These are phyloP conservation scores for Phenganax marumi DNA, from an alignment of 92 coral and sea anemone species.

Conservation along the genomic window DNA sequence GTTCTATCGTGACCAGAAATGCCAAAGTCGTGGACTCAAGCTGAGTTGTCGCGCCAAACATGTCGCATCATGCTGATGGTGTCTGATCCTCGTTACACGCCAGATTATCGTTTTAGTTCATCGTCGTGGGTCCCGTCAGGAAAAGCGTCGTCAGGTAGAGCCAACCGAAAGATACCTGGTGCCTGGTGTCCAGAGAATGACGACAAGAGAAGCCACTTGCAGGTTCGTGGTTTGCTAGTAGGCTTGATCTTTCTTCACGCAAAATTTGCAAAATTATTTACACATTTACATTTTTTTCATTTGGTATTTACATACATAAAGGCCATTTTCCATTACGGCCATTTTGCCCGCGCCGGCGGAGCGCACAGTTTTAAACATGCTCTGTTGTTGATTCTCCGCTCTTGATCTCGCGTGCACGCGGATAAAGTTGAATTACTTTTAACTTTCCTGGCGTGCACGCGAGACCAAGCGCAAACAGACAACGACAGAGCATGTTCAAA, in stretches of 20 bases:
- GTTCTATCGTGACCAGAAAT: not conserved
- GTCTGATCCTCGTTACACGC: slow-evolving; percentile 10
- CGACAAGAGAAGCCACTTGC: slow-evolving; percentile 16
- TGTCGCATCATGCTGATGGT: not conserved
- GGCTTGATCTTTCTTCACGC: not conserved
- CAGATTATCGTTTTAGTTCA: slow-evolving; percentile 18
- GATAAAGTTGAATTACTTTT: too few species aligned
- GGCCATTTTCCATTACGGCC: too few species aligned
- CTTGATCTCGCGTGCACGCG: too few species aligned
- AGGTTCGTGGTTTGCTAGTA: not conserved
- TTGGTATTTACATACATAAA: too few species aligned
- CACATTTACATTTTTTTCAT: too few species aligned
- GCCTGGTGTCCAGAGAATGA: slow-evolving; percentile 31
- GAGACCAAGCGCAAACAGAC: too few species aligned
- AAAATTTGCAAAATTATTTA: too few species aligned
- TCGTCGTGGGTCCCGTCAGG: slow-evolving; percentile 3
- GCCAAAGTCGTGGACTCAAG: not conserved
- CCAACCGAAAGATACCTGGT: not conserved
- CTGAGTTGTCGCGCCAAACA: not conserved
- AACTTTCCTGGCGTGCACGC: too few species aligned
- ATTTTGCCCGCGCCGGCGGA: too few species aligned
- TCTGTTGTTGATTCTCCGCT: too few species aligned
- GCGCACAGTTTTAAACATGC: too few species aligned
- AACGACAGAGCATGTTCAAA: too few species aligned
- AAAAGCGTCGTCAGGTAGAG: slow-evolving; percentile 7